Percentiles rank a stretch among this genome's conserved stretches.
Evolutionary conservation across 2,113 vertebrate species (phyloP).

Genomic region (Rattus rattus): DNA sequence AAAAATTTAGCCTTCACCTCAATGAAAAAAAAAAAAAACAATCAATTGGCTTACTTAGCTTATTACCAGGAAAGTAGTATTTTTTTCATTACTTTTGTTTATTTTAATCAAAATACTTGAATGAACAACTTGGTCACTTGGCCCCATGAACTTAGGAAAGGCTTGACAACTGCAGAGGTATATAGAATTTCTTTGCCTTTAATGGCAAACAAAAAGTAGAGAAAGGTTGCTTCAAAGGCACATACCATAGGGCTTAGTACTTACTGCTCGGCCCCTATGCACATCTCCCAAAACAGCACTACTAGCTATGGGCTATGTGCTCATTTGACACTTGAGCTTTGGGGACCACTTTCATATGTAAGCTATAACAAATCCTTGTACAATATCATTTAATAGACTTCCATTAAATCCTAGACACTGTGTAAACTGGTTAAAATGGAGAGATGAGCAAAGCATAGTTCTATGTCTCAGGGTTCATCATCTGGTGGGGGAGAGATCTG

Average conservation of each 20-base stretch:
- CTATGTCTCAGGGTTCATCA: constrained; percentile 33
- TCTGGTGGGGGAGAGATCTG: not conserved
- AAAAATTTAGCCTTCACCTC: constrained; percentile 35
- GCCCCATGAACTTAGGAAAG: not conserved
- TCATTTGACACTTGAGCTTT: not conserved
- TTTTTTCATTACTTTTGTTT: not conserved
- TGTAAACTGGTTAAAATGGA: constrained; percentile 41
- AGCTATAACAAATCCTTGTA: not conserved
- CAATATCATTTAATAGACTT: constrained; percentile 6
- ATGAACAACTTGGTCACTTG: not conserved
- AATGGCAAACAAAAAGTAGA: not conserved
- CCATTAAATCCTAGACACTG: not conserved
- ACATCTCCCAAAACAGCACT: not conserved
- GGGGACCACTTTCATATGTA: not conserved
- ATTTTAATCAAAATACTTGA: not conserved
- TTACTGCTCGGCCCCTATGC: not conserved
- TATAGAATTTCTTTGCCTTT: not conserved
- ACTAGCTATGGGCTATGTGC: no score
- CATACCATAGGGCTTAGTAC: not conserved
- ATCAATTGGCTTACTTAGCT: constrained; percentile 37
- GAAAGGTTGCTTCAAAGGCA: not conserved
- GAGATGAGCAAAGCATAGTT: constrained; percentile 11
- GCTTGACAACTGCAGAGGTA: not conserved
- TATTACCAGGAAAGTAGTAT: constrained; percentile 33
- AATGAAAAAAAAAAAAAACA: not conserved